These are phyloP conservation scores for Rhinella marina DNA, from an alignment of 2,797 vertebrate genomes.

Conservation along the genomic window DNA sequence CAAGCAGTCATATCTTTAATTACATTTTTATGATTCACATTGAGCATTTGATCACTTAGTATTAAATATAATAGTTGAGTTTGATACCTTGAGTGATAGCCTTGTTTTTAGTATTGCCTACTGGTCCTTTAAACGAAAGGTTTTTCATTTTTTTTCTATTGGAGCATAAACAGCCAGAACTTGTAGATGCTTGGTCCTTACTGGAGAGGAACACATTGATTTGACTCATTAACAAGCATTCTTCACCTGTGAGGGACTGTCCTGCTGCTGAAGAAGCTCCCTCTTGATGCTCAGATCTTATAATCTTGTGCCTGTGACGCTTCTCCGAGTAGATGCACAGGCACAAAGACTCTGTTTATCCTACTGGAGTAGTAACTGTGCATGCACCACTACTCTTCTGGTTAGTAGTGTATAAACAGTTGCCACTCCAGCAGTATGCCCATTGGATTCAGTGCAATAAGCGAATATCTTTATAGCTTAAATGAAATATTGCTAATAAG, in stretches of 20 bases:
- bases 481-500: not conserved
- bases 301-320: too few species aligned
- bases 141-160: not conserved
- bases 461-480: not conserved
- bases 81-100: slow-evolving; percentile 4
- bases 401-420: too few species aligned
- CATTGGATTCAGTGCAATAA: not conserved
- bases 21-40: slow-evolving; percentile 18
- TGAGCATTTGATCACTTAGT: not conserved
- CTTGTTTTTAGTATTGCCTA: not conserved
- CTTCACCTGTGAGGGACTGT: too few species aligned
- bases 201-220: too few species aligned
- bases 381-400: too few species aligned
- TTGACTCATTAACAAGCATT: too few species aligned
- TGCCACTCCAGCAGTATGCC: not conserved
- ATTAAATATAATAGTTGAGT: slow-evolving; percentile 3
- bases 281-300: too few species aligned
- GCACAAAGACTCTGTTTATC: too few species aligned
- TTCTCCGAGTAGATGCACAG: too few species aligned
- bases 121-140: not conserved
- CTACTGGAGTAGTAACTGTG: too few species aligned
- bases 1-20: slow-evolving; percentile 25
- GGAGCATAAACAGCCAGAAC: not conserved
- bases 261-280: too few species aligned
- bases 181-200: not conserved